These are phyloP conservation scores for Epizoanthus illoricatus DNA, from an alignment of 92 coral and sea anemone species.

Conservation along the genomic window DNA sequence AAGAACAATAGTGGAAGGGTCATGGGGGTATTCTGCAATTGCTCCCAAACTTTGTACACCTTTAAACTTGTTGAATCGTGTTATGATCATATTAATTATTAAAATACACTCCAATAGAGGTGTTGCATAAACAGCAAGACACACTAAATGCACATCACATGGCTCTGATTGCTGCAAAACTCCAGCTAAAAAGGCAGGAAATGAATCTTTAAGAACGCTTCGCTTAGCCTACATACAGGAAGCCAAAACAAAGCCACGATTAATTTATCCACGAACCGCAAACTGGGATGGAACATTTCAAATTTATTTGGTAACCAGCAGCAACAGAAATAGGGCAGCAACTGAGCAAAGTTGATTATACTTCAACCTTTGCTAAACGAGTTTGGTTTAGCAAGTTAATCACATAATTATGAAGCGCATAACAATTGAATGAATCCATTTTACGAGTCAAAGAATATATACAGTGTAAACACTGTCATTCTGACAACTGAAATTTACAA, in stretches of 20 bases:
- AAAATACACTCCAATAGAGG: neutral
- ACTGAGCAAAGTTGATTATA: neutral
- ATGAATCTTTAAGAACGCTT: neutral
- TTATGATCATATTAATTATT: neutral
- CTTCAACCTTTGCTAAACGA: constrained; percentile 6
- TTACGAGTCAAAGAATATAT: too few species aligned
- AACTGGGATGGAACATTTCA: too few species aligned
- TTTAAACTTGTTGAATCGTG: too few species aligned
- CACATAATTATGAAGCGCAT: too few species aligned
- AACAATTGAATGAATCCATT: too few species aligned
- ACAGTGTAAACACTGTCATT: too few species aligned
- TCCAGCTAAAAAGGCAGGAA: neutral
- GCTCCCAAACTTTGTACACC: too few species aligned
- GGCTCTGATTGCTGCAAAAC: neutral
- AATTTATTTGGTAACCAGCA: constrained; percentile 23
- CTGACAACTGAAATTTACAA: too few species aligned
- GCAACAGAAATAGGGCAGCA: neutral
- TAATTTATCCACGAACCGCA: too few species aligned
- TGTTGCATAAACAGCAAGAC: neutral
- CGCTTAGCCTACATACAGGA: neutral
- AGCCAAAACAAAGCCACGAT: neutral
- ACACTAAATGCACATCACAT: neutral
- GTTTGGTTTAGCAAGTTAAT: neutral
- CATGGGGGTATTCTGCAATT: too few species aligned
- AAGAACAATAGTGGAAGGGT: too few species aligned